Evolutionary conservation across 2,888 invertebrate species (phyloP), one percentile per base, ranked within the genome.

Genomic region (Antitype chi): DNA sequence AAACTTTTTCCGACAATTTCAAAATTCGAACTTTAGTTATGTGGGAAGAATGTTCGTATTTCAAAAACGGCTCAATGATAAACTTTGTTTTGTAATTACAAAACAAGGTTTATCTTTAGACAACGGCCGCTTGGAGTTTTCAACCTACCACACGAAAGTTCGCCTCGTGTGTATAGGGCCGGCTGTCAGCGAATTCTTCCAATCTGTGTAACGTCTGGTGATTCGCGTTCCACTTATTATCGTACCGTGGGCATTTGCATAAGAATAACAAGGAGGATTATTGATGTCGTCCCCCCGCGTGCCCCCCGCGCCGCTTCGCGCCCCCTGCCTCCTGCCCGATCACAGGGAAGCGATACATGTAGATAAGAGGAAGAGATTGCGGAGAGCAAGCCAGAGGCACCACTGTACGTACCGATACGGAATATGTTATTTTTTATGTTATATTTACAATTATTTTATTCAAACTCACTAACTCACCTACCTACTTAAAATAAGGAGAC

Each of bases 221-320:
- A 95, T 95, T 95, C 95, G 95, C 94, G 95, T 94, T 95, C 95
- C 94, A 96, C 96, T 96, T 96, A 96, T 96, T 96, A 96, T 94
- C 94, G 95, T 95, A 94, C 94, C 94, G 95, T 93, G 95, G 93
- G 93, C 95, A 96, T 96, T 96, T 95, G 96, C 96, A 96, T 96
- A 96, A 96, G 94, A 96, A 96, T 96, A 96, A 96, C 96, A 96
- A 94, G 95, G 96, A 95, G 96, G 96, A 95, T 96, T 96, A 96
- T 96, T 96, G 96, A 96, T 95, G 95, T 94, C 94, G 85, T 90
- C 93, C 92, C 92, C 89, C 87, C 68, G 43, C 84, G 82, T 74
- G 66, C 87, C 49, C 78, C 84, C 80, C 60, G 25, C 79, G 6
- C 85, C 77, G 74, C 75, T 82, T 73, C 49, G 49, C 28, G 28